Conservation (phyloP, 2,797 vertebrate genomes). For the Geotrypetes seraphini region DNA sequence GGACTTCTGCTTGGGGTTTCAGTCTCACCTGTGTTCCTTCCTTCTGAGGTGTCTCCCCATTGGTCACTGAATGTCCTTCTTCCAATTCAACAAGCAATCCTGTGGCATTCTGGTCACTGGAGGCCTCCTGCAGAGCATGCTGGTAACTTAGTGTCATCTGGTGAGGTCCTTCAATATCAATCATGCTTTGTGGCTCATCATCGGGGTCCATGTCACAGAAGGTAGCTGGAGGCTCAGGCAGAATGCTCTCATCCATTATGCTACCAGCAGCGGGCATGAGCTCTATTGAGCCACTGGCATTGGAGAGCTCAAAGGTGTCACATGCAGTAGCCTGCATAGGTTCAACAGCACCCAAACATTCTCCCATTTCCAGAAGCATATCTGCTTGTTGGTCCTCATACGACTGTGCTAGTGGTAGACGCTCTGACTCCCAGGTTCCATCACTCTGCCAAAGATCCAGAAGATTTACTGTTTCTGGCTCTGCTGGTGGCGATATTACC, state of each 20-base stretch:
- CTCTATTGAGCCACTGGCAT: slow-evolving; percentile 26
- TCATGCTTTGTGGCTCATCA: slow-evolving; percentile 61
- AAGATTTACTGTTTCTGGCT: slow-evolving; percentile 34
- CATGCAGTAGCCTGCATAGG: slow-evolving; percentile 12
- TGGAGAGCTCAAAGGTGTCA: slow-evolving; percentile 17
- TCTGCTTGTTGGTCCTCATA: no score
- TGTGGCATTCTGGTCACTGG: slow-evolving; percentile 33
- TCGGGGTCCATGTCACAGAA: slow-evolving; percentile 57
- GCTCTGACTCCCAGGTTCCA: slow-evolving; percentile 10
- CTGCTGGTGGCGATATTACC: not conserved
- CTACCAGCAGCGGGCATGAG: slow-evolving; percentile 8
- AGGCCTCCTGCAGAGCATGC: slow-evolving; percentile 66
- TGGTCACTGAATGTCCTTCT: slow-evolving; percentile 76
- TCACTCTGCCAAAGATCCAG: slow-evolving; percentile 59
- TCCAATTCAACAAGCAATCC: slow-evolving; percentile 41
- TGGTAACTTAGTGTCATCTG: slow-evolving; percentile 77
- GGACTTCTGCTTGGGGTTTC: not conserved
- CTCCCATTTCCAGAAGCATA: no score
- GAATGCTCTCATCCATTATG: slow-evolving; percentile 20
- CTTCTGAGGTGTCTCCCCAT: slow-evolving; percentile 83
- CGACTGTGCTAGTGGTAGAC: slow-evolving; percentile 7
- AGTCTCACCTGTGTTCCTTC: slow-evolving; percentile 78
- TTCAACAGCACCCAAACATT: no score
- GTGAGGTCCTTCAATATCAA: slow-evolving; percentile 55
- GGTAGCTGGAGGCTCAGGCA: slow-evolving; percentile 68